phyloP scores from a whole-genome alignment of 2,113 vertebrate species.

The Ophthalmolycus amberensis region DNA sequence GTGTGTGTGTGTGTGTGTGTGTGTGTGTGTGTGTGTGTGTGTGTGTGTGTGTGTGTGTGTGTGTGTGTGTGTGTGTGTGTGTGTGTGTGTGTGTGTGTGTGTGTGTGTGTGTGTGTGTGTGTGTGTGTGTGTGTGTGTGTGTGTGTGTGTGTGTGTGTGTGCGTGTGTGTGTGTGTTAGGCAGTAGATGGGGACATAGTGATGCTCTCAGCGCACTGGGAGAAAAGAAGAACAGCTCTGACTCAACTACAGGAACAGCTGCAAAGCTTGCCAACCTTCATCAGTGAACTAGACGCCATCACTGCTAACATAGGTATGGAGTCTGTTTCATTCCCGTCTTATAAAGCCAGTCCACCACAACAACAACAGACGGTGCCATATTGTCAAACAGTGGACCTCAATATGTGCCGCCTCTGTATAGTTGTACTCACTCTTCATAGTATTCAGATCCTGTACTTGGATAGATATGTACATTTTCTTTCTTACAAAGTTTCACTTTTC shows the following conservation, averaged over 20 bases:
- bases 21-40: no score
- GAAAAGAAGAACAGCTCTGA: conserved; percentile 85
- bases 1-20: no score
- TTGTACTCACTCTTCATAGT: neutral
- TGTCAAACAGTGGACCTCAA: neutral
- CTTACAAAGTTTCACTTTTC: no score
- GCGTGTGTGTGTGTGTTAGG: conserved; percentile 76
- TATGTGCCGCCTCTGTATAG: neutral
- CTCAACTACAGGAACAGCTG: conserved; percentile 90
- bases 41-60: no score
- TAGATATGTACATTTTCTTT: neutral
- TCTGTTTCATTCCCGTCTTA: neutral
- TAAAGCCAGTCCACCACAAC: neutral
- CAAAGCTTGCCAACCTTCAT: conserved; percentile 89
- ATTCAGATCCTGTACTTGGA: neutral
- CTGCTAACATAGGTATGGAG: conserved; percentile 85
- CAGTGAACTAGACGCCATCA: conserved; percentile 88
- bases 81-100: conserved; percentile 6
- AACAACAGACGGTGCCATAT: neutral
- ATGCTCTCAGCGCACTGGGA: conserved; percentile 97
- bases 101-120: conserved; percentile 6
- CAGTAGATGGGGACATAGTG: conserved; percentile 91
- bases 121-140: conserved; percentile 16
- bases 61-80: conserved; percentile 6
- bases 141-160: neutral